A percentile compares a stretch with the other conserved stretches of the same genome.
Evolutionary conservation across 35 echinoderm and acorn worm genomes (phyloP).

Genomic region (Heliocidaris erythrogramma): DNA sequence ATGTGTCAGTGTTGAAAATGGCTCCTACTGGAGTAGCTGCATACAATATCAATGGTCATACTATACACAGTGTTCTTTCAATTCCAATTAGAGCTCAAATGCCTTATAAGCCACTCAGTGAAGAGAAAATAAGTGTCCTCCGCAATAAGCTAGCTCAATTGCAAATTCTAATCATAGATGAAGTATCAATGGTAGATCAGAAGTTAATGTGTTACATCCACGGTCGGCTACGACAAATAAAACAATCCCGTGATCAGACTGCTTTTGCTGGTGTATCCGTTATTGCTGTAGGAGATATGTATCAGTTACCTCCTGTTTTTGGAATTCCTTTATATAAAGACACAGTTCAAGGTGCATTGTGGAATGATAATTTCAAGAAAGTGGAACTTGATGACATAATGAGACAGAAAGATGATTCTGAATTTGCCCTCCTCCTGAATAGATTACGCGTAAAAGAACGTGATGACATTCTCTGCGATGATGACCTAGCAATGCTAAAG

Average conservation of each 20-base stretch:
- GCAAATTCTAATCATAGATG: slow-evolving; percentile 57
- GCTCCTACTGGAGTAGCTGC: slow-evolving; percentile 38
- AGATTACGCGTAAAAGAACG: slow-evolving; percentile 61
- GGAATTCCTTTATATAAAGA: slow-evolving; percentile 45
- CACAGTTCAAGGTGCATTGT: slow-evolving; percentile 17
- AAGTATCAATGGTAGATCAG: slow-evolving; percentile 61
- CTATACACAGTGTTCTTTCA: slow-evolving; percentile 28
- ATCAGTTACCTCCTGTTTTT: slow-evolving; percentile 68
- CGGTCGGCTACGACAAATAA: slow-evolving; percentile 59
- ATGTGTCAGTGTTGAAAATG: slow-evolving; percentile 31
- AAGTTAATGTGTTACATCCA: slow-evolving; percentile 56
- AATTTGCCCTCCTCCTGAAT: slow-evolving; percentile 75
- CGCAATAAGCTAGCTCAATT: slow-evolving; percentile 27
- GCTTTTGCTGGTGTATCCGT: slow-evolving; percentile 66
- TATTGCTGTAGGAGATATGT: slow-evolving; percentile 70
- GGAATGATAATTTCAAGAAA: slow-evolving; percentile 60
- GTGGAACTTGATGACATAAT: slow-evolving; percentile 73
- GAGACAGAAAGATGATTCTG: slow-evolving; percentile 80
- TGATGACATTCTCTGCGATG: slow-evolving; percentile 17
- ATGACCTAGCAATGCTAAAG: slow-evolving; percentile 47
- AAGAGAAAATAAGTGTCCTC: slow-evolving; percentile 47
- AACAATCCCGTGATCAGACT: slow-evolving; percentile 15
- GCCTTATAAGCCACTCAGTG: slow-evolving; percentile 54
- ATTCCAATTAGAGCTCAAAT: not conserved
- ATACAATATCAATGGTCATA: slow-evolving; percentile 56